Evolutionary conservation across 2,797 vertebrate genomes (phyloP).

Genomic region (Hipposideros larvatus): DNA sequence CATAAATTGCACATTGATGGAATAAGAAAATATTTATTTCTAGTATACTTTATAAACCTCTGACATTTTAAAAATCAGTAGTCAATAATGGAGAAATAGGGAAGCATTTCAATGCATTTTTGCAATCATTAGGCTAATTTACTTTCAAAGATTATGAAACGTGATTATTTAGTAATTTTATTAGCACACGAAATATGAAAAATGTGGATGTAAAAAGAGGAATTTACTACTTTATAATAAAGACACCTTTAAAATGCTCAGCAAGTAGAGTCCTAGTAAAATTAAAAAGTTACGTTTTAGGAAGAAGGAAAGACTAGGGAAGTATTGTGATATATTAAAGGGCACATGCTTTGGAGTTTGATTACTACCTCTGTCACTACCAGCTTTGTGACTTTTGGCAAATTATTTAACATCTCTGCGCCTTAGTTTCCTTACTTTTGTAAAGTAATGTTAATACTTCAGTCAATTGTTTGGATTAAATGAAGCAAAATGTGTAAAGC

Average conservation of each 20-base stretch:
- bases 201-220: not conserved
- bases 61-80: conserved; percentile 51
- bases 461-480: conserved; percentile 43
- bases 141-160: conserved; percentile 47
- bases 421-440: conserved; percentile 54
- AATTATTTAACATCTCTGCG: conserved; percentile 58
- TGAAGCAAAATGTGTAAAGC: not conserved
- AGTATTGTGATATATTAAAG: not conserved
- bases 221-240: conserved; percentile 1
- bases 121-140: conserved; percentile 2
- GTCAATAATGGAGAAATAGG: conserved; percentile 41
- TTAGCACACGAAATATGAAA: conserved; percentile 11
- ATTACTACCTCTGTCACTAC: not conserved
- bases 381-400: conserved; percentile 33
- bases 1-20: conserved; percentile 6
- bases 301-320: conserved; percentile 10
- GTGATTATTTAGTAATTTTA: conserved; percentile 36
- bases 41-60: conserved; percentile 17
- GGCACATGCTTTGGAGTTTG: conserved; percentile 13
- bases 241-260: conserved; percentile 49
- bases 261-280: conserved; percentile 31
- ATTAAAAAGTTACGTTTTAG: conserved; percentile 22
- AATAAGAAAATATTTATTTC: conserved; percentile 48
- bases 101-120: conserved; percentile 15
- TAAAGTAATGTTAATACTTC: conserved; percentile 47